A percentile compares a stretch with the other conserved stretches of the same genome.
These are phyloP conservation scores for Dysmachus trigonus DNA, from an alignment of 2,888 invertebrate species.

Conservation along the genomic window DNA sequence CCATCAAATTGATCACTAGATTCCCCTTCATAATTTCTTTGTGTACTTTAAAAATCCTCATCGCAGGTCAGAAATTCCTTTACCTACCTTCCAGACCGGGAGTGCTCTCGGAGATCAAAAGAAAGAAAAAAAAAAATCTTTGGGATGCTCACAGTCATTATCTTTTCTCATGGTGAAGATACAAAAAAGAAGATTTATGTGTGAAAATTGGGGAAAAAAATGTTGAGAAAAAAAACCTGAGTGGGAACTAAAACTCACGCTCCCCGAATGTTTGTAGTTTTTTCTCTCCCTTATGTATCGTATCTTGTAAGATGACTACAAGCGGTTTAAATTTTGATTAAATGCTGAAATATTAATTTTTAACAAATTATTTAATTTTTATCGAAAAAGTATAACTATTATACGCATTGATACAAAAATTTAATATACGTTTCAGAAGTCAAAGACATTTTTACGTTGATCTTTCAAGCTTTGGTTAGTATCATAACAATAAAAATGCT, in stretches of 20 bases:
- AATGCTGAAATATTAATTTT: neutral
- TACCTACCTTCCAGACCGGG: neutral
- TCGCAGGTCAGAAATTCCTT: conserved; percentile 26
- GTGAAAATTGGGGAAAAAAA: conserved; percentile 28
- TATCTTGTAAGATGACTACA: neutral
- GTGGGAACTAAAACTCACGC: neutral
- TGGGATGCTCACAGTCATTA: conserved; percentile 22
- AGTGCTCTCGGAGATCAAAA: neutral
- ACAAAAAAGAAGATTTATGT: conserved; percentile 36
- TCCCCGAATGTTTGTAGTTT: neutral
- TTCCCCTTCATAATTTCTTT: conserved; percentile 11
- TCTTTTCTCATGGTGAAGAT: neutral
- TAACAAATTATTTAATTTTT: neutral
- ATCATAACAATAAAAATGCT: neutral
- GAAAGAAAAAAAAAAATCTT: conserved; percentile 24
- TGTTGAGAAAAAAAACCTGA: neutral
- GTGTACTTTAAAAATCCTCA: conserved; percentile 8
- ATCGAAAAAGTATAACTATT: neutral
- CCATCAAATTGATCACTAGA: conserved; percentile 19
- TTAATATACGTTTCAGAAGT: neutral
- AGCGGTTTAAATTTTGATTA: neutral
- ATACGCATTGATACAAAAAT: neutral
- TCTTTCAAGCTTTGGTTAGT: neutral
- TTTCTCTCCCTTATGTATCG: neutral
- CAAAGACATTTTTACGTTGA: neutral